Base-by-base conservation (phyloP, 2,888 invertebrate species). In the Endomychus coccineus region DNA sequence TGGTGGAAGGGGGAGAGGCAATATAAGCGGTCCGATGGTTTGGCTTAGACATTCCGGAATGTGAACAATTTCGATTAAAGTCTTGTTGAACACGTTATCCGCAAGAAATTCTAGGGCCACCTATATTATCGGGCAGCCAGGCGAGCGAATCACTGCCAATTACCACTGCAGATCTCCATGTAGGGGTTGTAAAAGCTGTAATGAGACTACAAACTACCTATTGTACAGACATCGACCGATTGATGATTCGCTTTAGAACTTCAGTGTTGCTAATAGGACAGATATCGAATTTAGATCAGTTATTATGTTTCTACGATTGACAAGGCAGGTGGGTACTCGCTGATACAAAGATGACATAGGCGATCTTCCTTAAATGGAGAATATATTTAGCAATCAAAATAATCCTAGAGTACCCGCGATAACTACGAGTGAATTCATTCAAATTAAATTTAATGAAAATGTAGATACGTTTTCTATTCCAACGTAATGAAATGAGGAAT, bases 1-100 rank as follows among this genome's bases (percentile, higher is more conserved):
- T 44, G 42, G 52, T 31, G 40, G 47, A 47, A 48, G 50, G 43
- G 43, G 42, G 40, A 42, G 50, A 43, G 51, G 49, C 54, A 54
- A 54, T 55, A 55, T 52, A 55, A 53, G 52, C 50, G 54, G 45
- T 55, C 49, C 51, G 50, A 54, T 44, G 53, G 55, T 53, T 57
- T 55, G 46, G 55, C 50, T 53, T 53, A 53, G 56, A 59, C 58
- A 54, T 56, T 54, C 51, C 43, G 56, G 61, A 61, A 61, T 59
- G 51, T 50, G 49, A 58, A 55, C 57, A 57, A 61, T 61, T 61
- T 61, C 56, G 59, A 61, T 61, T 59, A 59, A 58, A 59, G 55
- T 56, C 55, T 52, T 55, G 57, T 57, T 52, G 55, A 54, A 55
- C 56, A 55, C 50, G 54, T 57, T 49, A 52, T 53, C 54, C 48